Conservation (phyloP, 1,140 invertebrate species). For the Neelides sp. region DNA sequence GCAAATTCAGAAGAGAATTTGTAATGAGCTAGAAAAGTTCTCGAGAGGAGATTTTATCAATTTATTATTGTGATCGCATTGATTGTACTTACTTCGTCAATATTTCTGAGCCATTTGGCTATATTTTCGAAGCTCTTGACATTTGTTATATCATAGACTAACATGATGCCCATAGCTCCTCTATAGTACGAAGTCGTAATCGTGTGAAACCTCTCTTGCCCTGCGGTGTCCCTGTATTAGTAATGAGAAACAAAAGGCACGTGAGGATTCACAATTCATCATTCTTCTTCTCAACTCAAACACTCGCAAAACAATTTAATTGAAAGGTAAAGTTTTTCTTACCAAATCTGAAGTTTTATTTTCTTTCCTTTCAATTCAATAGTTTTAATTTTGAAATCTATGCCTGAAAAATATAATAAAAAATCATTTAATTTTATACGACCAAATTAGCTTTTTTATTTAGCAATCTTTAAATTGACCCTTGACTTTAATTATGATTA, state of each 20-base stretch:
- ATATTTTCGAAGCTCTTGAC: conserved; percentile 98
- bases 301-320: neutral
- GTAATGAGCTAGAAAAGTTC: neutral
- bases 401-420: conserved; percentile 58
- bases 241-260: neutral
- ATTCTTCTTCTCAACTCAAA: neutral
- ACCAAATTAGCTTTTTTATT: too few relatives aligned
- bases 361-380: conserved; percentile 94
- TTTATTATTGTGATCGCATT: neutral
- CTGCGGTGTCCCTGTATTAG: conserved; percentile 69
- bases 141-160: conserved; percentile 97
- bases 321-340: conserved; percentile 34
- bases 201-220: conserved; percentile 89
- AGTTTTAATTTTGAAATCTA: conserved; percentile 98
- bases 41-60: neutral
- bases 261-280: conserved; percentile 9
- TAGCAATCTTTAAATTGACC: too few relatives aligned
- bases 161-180: conserved; percentile 96
- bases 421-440: conserved; percentile 16
- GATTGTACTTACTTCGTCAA: conserved; percentile 62
- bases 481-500: too few relatives aligned
- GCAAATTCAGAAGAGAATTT: neutral
- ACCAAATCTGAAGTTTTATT: conserved; percentile 98
- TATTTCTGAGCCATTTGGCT: conserved; percentile 94
- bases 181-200: conserved; percentile 96